These are phyloP conservation scores for Mormyrus iriodes DNA, from an alignment of 2,113 vertebrate species.

Conservation along the genomic window DNA sequence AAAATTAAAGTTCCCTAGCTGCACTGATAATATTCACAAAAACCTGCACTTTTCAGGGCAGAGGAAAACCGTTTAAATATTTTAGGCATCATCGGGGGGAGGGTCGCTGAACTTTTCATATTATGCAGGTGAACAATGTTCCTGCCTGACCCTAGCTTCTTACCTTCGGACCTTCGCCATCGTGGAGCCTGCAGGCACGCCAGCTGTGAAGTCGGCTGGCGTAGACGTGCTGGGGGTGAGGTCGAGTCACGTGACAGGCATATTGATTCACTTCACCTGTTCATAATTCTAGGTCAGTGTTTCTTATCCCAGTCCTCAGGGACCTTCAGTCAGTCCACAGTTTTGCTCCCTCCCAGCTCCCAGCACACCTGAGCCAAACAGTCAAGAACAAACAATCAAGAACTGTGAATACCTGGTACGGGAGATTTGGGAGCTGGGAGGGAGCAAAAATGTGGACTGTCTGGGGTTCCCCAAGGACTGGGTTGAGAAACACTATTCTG, in stretches of 20 bases:
- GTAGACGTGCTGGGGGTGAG: background rate
- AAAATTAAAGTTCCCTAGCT: background rate
- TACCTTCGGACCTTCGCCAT: background rate
- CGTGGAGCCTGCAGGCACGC: background rate
- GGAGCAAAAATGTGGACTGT: background rate
- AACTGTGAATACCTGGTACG: background rate
- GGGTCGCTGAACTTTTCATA: background rate
- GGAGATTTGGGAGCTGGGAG: background rate
- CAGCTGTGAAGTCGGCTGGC: background rate
- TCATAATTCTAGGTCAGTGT: background rate
- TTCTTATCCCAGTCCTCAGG: background rate
- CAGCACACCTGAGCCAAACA: background rate
- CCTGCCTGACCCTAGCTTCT: background rate
- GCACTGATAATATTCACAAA: background rate
- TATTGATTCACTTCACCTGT: background rate
- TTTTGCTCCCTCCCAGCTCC: background rate
- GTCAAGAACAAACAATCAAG: background rate
- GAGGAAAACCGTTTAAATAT: background rate
- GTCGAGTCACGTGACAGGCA: background rate
- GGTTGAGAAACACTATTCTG: background rate
- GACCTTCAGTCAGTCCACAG: background rate
- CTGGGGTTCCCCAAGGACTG: background rate
- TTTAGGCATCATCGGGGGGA: background rate
- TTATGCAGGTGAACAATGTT: background rate
- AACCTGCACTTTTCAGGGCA: background rate